phyloP scores from a whole-genome alignment of 2,888 invertebrate genomes.

The Drosophila fulvimacula region DNA sequence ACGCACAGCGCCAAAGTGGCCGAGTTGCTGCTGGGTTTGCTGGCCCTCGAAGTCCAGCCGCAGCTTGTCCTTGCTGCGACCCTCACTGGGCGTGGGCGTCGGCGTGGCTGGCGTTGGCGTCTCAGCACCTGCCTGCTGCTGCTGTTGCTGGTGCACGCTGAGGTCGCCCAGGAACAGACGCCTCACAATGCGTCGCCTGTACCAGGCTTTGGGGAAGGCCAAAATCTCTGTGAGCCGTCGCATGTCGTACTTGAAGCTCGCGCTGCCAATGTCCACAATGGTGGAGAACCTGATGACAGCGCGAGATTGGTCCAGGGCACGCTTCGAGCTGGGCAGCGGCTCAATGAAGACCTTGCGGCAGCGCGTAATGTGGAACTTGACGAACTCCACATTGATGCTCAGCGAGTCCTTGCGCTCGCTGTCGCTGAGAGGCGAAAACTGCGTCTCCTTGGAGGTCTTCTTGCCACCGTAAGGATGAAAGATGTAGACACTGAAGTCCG shows the following conservation, averaged over 20 bases:
- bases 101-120: constrained; percentile 67
- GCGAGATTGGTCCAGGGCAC: constrained; percentile 88
- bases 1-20: constrained; percentile 80
- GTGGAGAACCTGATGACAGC: constrained; percentile 97
- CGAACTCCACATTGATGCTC: constrained; percentile 98
- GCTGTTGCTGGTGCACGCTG: constrained; percentile 86
- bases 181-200: constrained; percentile 95
- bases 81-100: constrained; percentile 76
- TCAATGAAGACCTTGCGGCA: constrained; percentile 95
- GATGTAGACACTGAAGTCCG: constrained; percentile 98
- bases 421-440: constrained; percentile 94
- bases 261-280: constrained; percentile 97
- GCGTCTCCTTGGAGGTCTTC: constrained; percentile 92
- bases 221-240: constrained; percentile 97
- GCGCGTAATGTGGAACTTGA: constrained; percentile 96
- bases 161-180: constrained; percentile 97
- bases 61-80: constrained; percentile 86
- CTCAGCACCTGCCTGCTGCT: constrained; percentile 57
- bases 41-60: constrained; percentile 86
- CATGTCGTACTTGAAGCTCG: constrained; percentile 99
- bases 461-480: constrained; percentile 99
- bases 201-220: constrained; percentile 99
- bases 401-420: constrained; percentile 97
- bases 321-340: constrained; percentile 77
- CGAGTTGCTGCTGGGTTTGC: constrained; percentile 46